Evolutionary conservation across 2,113 vertebrate genomes (phyloP).

Genomic region (Lophius piscatorius): DNA sequence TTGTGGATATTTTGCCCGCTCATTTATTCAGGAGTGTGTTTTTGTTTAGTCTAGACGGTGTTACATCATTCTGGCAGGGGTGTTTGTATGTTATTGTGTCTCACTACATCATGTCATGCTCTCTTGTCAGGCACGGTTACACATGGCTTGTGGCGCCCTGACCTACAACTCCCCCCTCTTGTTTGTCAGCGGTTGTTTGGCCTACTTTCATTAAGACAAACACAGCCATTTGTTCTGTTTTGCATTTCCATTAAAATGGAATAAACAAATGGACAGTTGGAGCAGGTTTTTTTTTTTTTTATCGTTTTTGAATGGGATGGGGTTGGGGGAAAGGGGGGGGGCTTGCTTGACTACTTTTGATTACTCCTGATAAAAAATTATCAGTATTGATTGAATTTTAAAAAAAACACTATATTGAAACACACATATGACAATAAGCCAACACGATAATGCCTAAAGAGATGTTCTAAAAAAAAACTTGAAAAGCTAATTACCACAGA

Average conservation of each 20-base stretch:
- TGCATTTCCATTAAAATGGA: conserved; percentile 78
- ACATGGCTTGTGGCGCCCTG: conserved; percentile 73
- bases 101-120: conserved; percentile 65
- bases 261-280: conserved; percentile 65
- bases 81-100: conserved; percentile 67
- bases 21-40: conserved; percentile 22
- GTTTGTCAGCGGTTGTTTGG: conserved; percentile 79
- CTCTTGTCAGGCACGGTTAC: conserved; percentile 66
- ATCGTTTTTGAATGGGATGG: background rate
- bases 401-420: no score
- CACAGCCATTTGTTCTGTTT: conserved; percentile 74
- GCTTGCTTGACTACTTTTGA: no score
- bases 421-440: no score
- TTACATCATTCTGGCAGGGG: conserved; percentile 65
- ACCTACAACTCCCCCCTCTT: conserved; percentile 75
- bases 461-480: no score
- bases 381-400: no score
- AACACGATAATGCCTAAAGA: no score
- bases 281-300: background rate
- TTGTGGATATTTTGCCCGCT: conserved; percentile 5
- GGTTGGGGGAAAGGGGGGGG: background rate
- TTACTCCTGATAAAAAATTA: no score
- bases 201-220: conserved; percentile 82
- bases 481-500: no score
- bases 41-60: conserved; percentile 67